A percentile compares a stretch with the other conserved stretches of the same genome.
Evolutionary conservation across 30 jellyfish, hydroid and myxozoan species (phyloP).

Genomic region (Hydractinia echinata): DNA sequence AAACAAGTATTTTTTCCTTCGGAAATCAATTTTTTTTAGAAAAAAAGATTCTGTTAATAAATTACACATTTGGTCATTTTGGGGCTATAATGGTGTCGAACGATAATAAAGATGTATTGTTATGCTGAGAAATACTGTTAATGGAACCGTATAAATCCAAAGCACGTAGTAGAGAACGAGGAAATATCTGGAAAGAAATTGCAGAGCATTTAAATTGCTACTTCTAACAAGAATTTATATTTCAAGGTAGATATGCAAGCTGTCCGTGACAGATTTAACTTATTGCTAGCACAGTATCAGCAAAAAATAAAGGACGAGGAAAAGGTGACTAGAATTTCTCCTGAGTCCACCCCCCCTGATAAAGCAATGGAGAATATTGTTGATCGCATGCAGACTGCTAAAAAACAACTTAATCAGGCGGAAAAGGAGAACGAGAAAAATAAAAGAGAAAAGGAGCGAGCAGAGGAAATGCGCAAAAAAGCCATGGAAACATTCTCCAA

Average conservation of each 20-base stretch:
- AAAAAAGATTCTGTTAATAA: background rate
- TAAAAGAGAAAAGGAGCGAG: background rate
- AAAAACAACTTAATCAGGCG: slow-evolving; percentile 3
- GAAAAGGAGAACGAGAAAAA: slow-evolving; percentile 12
- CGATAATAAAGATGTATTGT: too few species aligned
- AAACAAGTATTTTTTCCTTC: too few species aligned
- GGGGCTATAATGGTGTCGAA: background rate
- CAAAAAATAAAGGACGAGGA: slow-evolving; percentile 27
- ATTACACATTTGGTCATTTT: background rate
- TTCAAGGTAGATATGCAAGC: slow-evolving; percentile 27
- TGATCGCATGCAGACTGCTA: slow-evolving; percentile 22
- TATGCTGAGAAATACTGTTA: background rate
- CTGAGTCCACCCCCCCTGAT: slow-evolving; percentile 20
- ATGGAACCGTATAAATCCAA: background rate
- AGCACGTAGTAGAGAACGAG: slow-evolving; percentile 15
- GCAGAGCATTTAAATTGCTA: slow-evolving; percentile 27
- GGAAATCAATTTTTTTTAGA: too few species aligned
- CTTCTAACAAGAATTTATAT: background rate
- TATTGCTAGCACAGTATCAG: background rate
- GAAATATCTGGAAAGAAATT: slow-evolving; percentile 37
- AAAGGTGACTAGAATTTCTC: slow-evolving; percentile 47
- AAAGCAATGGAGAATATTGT: background rate
- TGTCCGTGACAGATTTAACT: slow-evolving; percentile 39
- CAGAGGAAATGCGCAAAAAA: slow-evolving; percentile 4
- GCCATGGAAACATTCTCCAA: slow-evolving; percentile 7